Evolutionary conservation across 2,797 vertebrate species (phyloP), one percentile per base, ranked within the genome.

Genomic region (Micrastur ruficollis): DNA sequence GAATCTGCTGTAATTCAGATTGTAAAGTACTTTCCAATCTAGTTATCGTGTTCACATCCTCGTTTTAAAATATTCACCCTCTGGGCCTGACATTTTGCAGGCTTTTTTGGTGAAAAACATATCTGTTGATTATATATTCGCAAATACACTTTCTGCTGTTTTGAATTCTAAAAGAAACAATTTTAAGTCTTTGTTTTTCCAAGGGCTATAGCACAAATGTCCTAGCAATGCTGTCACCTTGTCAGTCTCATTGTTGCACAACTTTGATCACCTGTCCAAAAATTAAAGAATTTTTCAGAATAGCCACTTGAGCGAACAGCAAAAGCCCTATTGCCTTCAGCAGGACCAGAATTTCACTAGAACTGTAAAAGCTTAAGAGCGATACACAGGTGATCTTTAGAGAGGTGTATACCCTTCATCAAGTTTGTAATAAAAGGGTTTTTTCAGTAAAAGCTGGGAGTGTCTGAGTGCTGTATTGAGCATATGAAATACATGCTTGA

Each of bases 1-100:
- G 66, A 81, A 66, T 84, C 62, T 86, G 36, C n/a, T 63, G 13
- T 49, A 93, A 86, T n/a, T 81, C 59, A 62, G 29, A 32, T 25
- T 89, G 11, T 40, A 82, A 96, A 89, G 34, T 66, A 59, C 31
- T 81, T 94, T 89, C 50, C 71, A 89, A 89, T 81, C 34, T 44
- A 79, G 38, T 58, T 94, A 38, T 22, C 9, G 27, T 67, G 92
- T 85, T 68, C 32, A 55, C 16, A 86, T 47, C 27, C 29, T 84
- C 49, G 49, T 81, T 92, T 92, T 49, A 59, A 84, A 95, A 73
- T 75, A 86, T 76, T 80, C 71, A 67, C n/a, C 55, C 53, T 59
- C 67, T 59, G 44, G 67, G 81, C 63, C 68, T 96, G 86, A 92
- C 47, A 82, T 94, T 96, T 95, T 92, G 49, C 49, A 73, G 34